Percentiles rank a stretch among this genome's conserved stretches.
These are phyloP conservation scores for Heliconius himera DNA, from an alignment of 1,140 invertebrate genomes.

Conservation along the genomic window DNA sequence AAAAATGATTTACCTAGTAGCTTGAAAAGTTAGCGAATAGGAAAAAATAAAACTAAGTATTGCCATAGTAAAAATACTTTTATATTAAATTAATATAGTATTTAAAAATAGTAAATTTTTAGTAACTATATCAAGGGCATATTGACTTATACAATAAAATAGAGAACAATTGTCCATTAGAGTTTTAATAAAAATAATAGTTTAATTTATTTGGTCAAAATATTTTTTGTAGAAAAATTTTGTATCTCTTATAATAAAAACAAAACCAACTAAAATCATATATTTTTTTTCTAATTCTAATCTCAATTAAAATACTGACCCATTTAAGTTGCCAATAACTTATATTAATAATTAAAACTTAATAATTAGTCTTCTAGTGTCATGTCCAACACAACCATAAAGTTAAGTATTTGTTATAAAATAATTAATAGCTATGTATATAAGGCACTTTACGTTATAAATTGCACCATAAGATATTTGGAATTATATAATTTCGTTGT, in stretches of 20 bases:
- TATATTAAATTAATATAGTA: constrained; percentile 28
- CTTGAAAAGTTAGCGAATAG: neutral
- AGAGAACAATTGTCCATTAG: constrained; percentile 12
- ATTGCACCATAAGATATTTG: constrained; percentile 28
- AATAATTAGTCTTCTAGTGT: constrained; percentile 33
- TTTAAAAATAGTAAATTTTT: constrained; percentile 15
- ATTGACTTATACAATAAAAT: constrained; percentile 17
- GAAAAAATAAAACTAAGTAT: constrained; percentile 24
- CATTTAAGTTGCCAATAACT: neutral
- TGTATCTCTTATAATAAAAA: neutral
- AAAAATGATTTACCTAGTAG: neutral
- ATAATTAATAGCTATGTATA: constrained; percentile 32
- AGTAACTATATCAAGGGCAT: constrained; percentile 17
- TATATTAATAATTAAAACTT: constrained; percentile 19
- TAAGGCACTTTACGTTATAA: constrained; percentile 30
- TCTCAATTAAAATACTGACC: constrained; percentile 2
- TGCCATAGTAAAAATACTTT: constrained; percentile 36
- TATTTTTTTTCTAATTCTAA: neutral
- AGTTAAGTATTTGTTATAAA: constrained; percentile 27
- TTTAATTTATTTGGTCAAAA: constrained; percentile 1
- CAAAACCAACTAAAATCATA: neutral
- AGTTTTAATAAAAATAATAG: neutral
- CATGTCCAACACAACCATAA: constrained; percentile 35
- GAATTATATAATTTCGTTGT: constrained; percentile 35
- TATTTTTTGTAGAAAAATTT: neutral